phyloP scores from a whole-genome alignment of 2,113 vertebrate species.

The Semnornis frantzii region DNA sequence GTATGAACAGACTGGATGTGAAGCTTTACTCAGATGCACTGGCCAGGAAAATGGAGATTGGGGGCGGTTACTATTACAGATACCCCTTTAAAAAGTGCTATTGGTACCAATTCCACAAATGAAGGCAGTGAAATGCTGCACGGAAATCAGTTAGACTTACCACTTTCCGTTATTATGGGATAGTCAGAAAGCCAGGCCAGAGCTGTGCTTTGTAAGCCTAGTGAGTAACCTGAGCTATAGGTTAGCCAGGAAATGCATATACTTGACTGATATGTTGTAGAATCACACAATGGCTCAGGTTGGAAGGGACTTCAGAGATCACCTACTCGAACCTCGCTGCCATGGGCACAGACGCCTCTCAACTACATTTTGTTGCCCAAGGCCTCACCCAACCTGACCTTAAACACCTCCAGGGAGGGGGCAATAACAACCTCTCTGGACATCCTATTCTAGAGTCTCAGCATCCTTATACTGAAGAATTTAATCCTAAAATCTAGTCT shows the following conservation, averaged over 20 bases:
- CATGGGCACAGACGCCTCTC: too few species aligned
- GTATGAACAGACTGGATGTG: neutral
- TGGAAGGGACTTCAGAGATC: too few species aligned
- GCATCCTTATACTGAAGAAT: too few species aligned
- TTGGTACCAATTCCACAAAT: neutral
- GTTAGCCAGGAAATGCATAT: slow-evolving; percentile 17
- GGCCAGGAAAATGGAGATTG: neutral
- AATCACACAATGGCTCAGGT: too few species aligned
- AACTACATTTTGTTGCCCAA: too few species aligned
- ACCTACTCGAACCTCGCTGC: too few species aligned
- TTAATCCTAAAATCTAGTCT: too few species aligned
- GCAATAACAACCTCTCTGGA: too few species aligned
- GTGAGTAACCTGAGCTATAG: neutral
- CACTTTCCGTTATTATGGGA: neutral
- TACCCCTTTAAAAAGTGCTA: neutral
- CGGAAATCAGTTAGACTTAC: neutral
- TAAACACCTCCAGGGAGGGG: too few species aligned
- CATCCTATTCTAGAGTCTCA: too few species aligned
- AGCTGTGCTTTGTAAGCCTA: neutral
- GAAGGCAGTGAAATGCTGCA: neutral
- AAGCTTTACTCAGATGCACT: neutral
- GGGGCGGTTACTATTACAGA: neutral
- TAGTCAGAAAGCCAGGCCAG: neutral
- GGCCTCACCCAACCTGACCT: too few species aligned
- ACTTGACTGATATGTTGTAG: neutral